Evolutionary conservation across 92 coral and sea anemone species (phyloP).

Genomic region (Epizoanthus ramosus): DNA sequence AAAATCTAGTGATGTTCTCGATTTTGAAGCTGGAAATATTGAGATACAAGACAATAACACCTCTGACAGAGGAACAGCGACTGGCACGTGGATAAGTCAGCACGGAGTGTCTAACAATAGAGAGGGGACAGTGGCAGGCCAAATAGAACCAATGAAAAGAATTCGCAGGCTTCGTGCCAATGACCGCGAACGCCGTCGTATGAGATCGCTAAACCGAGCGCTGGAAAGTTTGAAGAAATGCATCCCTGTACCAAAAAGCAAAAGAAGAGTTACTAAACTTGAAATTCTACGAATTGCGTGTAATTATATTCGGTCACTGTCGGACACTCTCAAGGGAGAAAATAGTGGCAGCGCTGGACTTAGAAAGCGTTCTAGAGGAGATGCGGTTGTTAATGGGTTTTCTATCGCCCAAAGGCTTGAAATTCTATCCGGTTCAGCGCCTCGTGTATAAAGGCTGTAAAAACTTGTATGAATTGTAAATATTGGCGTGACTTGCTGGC

Average conservation of each 20-base stretch:
- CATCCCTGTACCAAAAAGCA: constrained; percentile 96
- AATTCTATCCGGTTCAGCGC: constrained; percentile 67
- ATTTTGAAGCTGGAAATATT: constrained; percentile 14
- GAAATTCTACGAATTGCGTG: constrained; percentile 98
- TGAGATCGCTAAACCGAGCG: constrained; percentile 94
- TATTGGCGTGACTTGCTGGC: neutral
- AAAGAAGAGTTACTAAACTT: constrained; percentile 93
- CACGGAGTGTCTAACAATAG: constrained; percentile 55
- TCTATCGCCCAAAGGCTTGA: constrained; percentile 95
- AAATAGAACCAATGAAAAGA: constrained; percentile 91
- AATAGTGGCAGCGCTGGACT: constrained; percentile 46
- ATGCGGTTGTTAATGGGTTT: constrained; percentile 91
- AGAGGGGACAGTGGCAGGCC: constrained; percentile 50
- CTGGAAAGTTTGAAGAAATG: constrained; percentile 93
- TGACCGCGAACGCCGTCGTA: constrained; percentile 96
- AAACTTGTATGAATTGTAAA: neutral
- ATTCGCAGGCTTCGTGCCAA: constrained; percentile 99
- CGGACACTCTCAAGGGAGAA: constrained; percentile 93
- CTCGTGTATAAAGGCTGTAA: constrained; percentile 18
- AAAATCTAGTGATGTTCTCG: constrained; percentile 1
- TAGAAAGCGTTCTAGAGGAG: constrained; percentile 63
- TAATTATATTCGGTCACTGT: constrained; percentile 85
- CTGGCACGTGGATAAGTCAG: constrained; percentile 66
- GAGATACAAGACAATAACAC: constrained; percentile 39
- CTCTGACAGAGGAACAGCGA: constrained; percentile 46